A percentile compares a stretch with the other conserved stretches of the same genome.
Evolutionary conservation across 2,888 invertebrate genomes (phyloP).

Genomic region (Tillus elongatus): DNA sequence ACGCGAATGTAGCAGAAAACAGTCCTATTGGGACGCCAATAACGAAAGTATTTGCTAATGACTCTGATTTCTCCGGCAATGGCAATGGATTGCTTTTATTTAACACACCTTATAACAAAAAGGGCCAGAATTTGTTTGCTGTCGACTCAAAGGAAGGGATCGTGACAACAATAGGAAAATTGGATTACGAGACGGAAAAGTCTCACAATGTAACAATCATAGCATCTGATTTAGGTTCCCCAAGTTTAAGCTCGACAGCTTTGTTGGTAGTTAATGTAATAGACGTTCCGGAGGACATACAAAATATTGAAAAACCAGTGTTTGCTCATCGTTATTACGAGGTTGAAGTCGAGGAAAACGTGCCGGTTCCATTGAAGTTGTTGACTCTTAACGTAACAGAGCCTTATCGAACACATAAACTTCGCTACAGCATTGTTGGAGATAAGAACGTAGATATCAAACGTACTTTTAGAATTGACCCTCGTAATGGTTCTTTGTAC

Average conservation of each 20-base stretch:
- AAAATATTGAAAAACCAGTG: conserved; percentile 34
- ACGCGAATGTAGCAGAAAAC: conserved; percentile 65
- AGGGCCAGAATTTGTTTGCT: conserved; percentile 57
- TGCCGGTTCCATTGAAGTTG: conserved; percentile 62
- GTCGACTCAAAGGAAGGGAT: conserved; percentile 81
- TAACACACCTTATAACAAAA: conserved; percentile 58
- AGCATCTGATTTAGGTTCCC: conserved; percentile 78
- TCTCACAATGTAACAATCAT: conserved; percentile 68
- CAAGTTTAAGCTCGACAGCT: conserved; percentile 72
- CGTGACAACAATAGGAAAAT: conserved; percentile 62
- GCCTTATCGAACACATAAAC: conserved; percentile 52
- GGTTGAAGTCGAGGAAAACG: conserved; percentile 74
- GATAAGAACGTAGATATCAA: conserved; percentile 48
- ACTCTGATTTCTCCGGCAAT: conserved; percentile 74
- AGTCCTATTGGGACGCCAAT: conserved; percentile 65
- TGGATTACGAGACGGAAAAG: conserved; percentile 61
- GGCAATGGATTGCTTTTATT: conserved; percentile 80
- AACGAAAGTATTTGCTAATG: conserved; percentile 70
- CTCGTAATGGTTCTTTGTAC: conserved; percentile 66
- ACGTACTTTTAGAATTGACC: conserved; percentile 63
- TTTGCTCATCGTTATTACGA: conserved; percentile 59
- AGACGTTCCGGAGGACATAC: conserved; percentile 52
- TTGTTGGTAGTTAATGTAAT: conserved; percentile 58
- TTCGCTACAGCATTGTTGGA: conserved; percentile 55
- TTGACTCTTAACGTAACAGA: conserved; percentile 69